Percentiles rank a stretch among this genome's conserved stretches.
Evolutionary conservation across 2,888 invertebrate species (phyloP).

Genomic region (Polyploca ridens): DNA sequence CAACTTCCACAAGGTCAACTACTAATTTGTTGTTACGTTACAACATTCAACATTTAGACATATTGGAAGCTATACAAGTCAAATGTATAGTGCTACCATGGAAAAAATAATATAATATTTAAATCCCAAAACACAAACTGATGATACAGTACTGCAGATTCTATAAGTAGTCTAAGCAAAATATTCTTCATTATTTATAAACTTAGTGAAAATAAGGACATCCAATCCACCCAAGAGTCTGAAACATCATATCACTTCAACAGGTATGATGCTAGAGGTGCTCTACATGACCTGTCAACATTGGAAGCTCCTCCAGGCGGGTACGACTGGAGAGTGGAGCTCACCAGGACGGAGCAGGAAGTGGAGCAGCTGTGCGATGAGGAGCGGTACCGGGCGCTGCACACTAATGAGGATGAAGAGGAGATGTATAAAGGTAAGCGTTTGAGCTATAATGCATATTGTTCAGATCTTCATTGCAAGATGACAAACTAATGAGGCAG

Average conservation of each 20-base stretch:
- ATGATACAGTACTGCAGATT: too few species aligned
- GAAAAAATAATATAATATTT: not conserved
- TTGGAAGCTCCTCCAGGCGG: conserved; percentile 93
- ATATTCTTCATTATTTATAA: not conserved
- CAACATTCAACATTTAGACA: not conserved
- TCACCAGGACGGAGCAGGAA: conserved; percentile 89
- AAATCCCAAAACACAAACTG: not conserved
- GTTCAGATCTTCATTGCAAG: not conserved
- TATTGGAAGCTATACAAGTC: not conserved
- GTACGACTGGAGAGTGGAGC: conserved; percentile 84
- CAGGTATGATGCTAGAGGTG: conserved; percentile 98
- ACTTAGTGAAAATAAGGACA: not conserved
- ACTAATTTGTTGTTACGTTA: not conserved
- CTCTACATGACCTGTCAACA: conserved; percentile 92
- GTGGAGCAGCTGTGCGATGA: conserved; percentile 97
- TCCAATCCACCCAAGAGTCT: not conserved
- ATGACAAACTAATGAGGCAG: too few species aligned
- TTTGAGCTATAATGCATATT: not conserved
- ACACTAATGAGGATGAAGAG: conserved; percentile 94
- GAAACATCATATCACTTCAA: conserved; percentile 43
- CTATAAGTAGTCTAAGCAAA: not conserved
- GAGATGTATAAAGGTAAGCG: conserved; percentile 93
- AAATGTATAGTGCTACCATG: not conserved
- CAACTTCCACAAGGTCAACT: too few species aligned
- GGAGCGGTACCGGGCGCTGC: conserved; percentile 95